These are phyloP conservation scores for Toxotes jaculatrix DNA, from an alignment of 2,113 vertebrate genomes.

Conservation along the genomic window DNA sequence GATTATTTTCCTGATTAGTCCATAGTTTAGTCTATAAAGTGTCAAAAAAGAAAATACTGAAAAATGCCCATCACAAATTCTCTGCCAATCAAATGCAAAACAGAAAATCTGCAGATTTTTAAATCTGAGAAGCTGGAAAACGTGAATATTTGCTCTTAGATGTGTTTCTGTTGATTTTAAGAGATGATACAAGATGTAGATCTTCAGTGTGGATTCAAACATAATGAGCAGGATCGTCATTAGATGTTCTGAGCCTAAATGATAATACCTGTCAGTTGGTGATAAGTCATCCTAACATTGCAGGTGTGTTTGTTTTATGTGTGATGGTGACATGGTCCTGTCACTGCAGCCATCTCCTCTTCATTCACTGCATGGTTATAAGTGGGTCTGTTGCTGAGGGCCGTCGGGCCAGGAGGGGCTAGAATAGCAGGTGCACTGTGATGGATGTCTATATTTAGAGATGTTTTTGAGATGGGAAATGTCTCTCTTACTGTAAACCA, in stretches of 20 bases:
- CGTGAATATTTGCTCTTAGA: not conserved
- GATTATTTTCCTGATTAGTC: not conserved
- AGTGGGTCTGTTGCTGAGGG: constrained; percentile 76
- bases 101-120: not conserved
- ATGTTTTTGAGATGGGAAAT: constrained; percentile 60
- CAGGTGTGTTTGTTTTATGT: constrained; percentile 22
- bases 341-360: not conserved
- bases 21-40: not conserved
- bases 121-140: not conserved
- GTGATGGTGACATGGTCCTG: not conserved
- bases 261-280: not conserved
- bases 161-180: not conserved
- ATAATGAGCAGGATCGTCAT: not conserved
- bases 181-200: not conserved
- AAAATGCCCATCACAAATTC: not conserved
- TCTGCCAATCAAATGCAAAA: too few relatives aligned
- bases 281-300: not conserved
- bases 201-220: not conserved
- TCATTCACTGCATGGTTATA: constrained; percentile 54
- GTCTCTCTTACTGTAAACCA: constrained; percentile 55
- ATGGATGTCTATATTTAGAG: constrained; percentile 75
- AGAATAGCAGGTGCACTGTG: constrained; percentile 73
- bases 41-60: not conserved
- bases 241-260: not conserved
- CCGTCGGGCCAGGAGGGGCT: constrained; percentile 34